Conservation (phyloP, 2,113 vertebrate genomes). For the Notarius lentiginosus region DNA sequence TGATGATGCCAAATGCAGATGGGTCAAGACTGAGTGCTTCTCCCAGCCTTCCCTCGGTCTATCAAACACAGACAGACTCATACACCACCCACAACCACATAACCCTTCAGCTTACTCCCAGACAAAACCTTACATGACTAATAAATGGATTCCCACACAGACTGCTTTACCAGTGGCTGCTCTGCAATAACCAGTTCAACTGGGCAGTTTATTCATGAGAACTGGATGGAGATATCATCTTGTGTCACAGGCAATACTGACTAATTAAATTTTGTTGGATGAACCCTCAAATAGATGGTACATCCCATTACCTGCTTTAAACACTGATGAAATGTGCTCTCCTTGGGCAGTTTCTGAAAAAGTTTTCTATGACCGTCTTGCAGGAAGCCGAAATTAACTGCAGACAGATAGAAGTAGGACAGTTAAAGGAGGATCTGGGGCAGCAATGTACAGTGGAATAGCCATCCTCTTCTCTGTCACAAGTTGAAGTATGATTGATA, state of each 20-base stretch:
- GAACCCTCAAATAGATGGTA: conserved; percentile 5
- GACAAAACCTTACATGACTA: conserved; percentile 16
- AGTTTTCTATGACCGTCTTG: background rate
- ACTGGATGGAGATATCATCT: conserved; percentile 14
- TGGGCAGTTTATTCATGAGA: background rate
- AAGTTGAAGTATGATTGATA: background rate
- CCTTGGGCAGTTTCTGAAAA: background rate
- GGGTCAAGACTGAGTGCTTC: conserved; percentile 46
- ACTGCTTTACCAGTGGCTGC: conserved; percentile 11
- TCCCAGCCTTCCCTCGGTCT: conserved; percentile 4
- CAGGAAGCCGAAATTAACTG: conserved; percentile 45
- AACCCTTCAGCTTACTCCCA: conserved; percentile 16
- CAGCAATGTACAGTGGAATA: conserved; percentile 43
- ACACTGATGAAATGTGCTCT: conserved; percentile 27
- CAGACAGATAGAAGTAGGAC: conserved; percentile 53
- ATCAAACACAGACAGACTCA: conserved; percentile 27
- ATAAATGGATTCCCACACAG: conserved; percentile 41
- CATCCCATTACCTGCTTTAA: conserved; percentile 26
- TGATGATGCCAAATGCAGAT: conserved; percentile 60
- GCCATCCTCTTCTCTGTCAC: conserved; percentile 31
- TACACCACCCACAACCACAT: conserved; percentile 23
- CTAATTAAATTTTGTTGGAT: conserved; percentile 2
- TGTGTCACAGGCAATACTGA: background rate
- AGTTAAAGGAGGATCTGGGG: conserved; percentile 60
- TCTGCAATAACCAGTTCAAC: background rate